A percentile compares a stretch with the other conserved stretches of the same genome.
Conservation (phyloP, 2,113 vertebrate genomes). For the Opisthocomus hoazin region DNA sequence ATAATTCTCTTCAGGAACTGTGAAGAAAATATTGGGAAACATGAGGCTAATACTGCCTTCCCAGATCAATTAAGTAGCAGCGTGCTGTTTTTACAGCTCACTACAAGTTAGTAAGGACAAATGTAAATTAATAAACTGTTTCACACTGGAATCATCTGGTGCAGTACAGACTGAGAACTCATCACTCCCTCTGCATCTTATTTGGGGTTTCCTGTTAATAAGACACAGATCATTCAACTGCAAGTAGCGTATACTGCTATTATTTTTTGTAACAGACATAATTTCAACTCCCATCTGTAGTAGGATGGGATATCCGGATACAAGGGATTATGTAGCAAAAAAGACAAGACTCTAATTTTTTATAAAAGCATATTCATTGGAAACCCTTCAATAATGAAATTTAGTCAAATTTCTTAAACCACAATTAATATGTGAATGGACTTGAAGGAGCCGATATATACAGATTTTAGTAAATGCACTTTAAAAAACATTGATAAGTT, state of each 20-base stretch:
- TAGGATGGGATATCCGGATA: not conserved
- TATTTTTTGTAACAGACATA: not conserved
- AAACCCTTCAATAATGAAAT: not conserved
- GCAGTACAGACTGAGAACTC: not conserved
- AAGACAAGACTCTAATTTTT: not conserved
- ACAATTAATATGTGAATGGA: not conserved
- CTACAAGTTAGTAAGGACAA: not conserved
- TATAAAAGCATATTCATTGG: not conserved
- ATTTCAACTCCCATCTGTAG: not conserved
- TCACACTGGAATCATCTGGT: not conserved
- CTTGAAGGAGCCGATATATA: not conserved
- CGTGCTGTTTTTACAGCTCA: not conserved
- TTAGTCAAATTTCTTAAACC: not conserved
- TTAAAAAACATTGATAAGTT: not conserved
- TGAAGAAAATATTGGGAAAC: not conserved
- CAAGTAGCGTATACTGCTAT: not conserved
- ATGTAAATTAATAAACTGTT: not conserved
- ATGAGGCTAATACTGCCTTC: not conserved
- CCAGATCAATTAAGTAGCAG: not conserved
- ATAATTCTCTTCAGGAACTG: constrained; percentile 8
- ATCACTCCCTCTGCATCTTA: not conserved
- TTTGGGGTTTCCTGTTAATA: not conserved
- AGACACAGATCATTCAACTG: not conserved
- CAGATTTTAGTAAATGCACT: not conserved
- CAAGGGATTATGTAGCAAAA: not conserved